phyloP scores from a whole-genome alignment of 2,113 vertebrate genomes.

The Varanus komodoensis region DNA sequence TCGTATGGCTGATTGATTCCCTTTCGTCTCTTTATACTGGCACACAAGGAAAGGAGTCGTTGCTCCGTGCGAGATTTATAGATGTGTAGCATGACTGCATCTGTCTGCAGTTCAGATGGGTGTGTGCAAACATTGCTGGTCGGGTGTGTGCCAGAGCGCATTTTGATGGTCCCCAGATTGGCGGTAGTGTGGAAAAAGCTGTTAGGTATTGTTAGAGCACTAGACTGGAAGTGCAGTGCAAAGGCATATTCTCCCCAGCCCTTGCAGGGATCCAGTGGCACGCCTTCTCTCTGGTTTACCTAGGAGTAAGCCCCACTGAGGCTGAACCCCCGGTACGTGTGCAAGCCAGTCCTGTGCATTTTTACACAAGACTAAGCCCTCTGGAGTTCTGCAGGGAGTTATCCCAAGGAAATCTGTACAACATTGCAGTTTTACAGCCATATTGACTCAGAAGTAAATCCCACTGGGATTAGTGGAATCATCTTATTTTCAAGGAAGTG shows the following conservation, averaged over 20 bases:
- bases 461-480: background rate
- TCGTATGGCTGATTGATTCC: constrained; percentile 2
- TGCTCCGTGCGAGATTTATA: constrained; percentile 11
- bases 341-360: background rate
- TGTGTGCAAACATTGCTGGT: background rate
- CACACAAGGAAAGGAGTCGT: background rate
- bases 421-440: background rate
- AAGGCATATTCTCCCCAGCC: background rate
- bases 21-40: background rate
- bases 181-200: background rate
- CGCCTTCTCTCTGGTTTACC: background rate
- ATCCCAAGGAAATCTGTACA: too few species aligned
- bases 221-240: background rate
- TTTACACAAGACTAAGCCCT: background rate
- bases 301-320: background rate
- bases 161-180: background rate
- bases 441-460: background rate
- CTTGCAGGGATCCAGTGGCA: constrained; percentile 14
- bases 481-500: background rate
- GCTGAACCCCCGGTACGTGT: background rate
- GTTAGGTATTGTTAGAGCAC: background rate
- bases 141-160: background rate
- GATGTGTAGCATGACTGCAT: constrained; percentile 1
- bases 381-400: background rate
- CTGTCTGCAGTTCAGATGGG: background rate